phyloP scores from a whole-genome alignment of 2,113 vertebrate genomes.

The Rhegmatorhina hoffmannsi region DNA sequence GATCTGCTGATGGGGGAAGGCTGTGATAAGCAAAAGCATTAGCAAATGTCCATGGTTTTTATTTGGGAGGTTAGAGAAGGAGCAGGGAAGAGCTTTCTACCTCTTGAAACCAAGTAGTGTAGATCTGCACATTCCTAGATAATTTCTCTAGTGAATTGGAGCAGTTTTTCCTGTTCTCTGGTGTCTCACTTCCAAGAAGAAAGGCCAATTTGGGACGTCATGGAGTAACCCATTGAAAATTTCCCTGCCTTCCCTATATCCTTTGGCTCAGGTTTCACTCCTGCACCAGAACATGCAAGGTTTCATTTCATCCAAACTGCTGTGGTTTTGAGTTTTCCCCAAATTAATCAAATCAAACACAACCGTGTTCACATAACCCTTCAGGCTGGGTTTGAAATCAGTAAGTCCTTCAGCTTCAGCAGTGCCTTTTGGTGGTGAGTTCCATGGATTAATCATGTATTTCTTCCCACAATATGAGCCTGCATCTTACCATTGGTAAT shows the following conservation, averaged over 20 bases:
- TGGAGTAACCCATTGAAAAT: not conserved
- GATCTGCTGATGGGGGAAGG: not conserved
- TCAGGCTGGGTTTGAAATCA: not conserved
- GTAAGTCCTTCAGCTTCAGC: not conserved
- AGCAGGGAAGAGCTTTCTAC: not conserved
- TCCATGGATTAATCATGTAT: not conserved
- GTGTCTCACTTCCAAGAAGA: not conserved
- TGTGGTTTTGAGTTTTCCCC: constrained; percentile 17
- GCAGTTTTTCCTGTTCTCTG: not conserved
- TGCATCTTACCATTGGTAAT: not conserved
- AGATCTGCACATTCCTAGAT: not conserved
- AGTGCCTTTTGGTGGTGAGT: not conserved
- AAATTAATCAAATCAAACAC: not conserved
- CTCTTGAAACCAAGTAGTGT: not conserved
- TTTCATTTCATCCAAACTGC: not conserved
- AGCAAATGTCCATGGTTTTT: not conserved
- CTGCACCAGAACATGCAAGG: not conserved
- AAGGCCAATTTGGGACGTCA: not conserved
- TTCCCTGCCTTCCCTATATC: not conserved
- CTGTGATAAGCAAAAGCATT: not conserved
- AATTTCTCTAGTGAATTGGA: not conserved
- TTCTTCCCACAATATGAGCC: not conserved
- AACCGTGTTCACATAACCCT: not conserved
- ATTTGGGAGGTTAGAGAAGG: not conserved
- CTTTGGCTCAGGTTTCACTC: not conserved